Evolutionary conservation across 2,797 vertebrate genomes (phyloP).

Genomic region (Apogon hyalosoma): DNA sequence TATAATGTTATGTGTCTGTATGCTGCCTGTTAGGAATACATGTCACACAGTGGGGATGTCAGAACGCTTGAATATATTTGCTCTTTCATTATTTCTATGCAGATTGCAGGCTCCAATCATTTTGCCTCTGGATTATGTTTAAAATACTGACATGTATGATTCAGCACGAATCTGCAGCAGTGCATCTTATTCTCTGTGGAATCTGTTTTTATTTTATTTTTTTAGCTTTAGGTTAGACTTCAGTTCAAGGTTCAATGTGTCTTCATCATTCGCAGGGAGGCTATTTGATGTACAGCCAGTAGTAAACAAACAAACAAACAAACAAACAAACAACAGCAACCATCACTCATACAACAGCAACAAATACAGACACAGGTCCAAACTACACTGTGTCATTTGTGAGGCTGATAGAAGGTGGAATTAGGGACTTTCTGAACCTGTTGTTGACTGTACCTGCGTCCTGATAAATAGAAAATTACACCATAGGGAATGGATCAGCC

Average conservation of each 20-base stretch:
- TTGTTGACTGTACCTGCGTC: no score
- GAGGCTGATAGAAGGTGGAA: no score
- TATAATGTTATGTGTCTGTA: slow-evolving; percentile 13
- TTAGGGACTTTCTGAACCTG: no score
- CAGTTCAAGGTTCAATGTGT: background rate
- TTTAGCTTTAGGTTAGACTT: background rate
- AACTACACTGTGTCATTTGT: no score
- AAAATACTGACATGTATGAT: background rate
- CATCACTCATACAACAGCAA: no score
- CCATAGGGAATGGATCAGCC: no score
- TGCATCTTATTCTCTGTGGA: background rate
- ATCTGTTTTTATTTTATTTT: background rate
- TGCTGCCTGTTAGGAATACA: slow-evolving; percentile 28
- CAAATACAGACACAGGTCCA: no score
- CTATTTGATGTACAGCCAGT: no score
- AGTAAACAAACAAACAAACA: no score
- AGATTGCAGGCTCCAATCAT: background rate
- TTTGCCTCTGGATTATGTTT: background rate
- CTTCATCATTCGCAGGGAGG: no score
- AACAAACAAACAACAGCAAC: no score
- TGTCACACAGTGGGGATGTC: slow-evolving; percentile 21
- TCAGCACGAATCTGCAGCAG: background rate
- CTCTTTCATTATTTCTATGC: slow-evolving; percentile 4
- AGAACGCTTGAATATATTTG: slow-evolving; percentile 26
- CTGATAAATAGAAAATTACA: no score